A percentile compares a stretch with the other conserved stretches of the same genome.
phyloP scores from a whole-genome alignment of 2,888 invertebrate species.

The Diarsia dahlii region DNA sequence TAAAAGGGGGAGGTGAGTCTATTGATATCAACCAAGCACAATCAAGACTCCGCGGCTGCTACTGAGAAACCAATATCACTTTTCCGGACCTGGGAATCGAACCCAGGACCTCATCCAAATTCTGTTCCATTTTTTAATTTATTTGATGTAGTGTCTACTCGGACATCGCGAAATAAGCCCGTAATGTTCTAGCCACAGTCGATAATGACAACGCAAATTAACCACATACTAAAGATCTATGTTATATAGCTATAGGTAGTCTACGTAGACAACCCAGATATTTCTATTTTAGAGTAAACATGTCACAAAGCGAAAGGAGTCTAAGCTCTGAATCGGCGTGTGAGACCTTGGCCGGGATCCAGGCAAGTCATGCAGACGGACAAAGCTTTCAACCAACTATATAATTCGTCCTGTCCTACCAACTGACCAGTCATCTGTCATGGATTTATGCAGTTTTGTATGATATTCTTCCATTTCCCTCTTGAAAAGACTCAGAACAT shows the following conservation, averaged over 20 bases:
- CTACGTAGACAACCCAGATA: slow-evolving; percentile 20
- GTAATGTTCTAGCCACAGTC: background rate
- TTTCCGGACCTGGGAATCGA: no score
- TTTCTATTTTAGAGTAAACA: slow-evolving; percentile 56
- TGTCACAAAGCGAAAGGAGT: slow-evolving; percentile 83
- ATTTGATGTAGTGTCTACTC: no score
- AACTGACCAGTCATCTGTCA: background rate
- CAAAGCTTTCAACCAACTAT: slow-evolving; percentile 61
- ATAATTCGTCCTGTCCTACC: slow-evolving; percentile 25
- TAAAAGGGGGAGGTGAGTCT: no score
- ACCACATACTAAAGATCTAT: no score
- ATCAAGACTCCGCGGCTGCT: no score
- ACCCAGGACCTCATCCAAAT: no score
- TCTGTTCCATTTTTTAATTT: no score
- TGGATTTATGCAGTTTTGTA: background rate
- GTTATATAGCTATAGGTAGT: no score
- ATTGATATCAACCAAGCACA: no score
- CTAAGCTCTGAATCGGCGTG: slow-evolving; percentile 69
- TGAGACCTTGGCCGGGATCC: slow-evolving; percentile 86
- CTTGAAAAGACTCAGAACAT: background rate
- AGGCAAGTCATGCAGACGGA: slow-evolving; percentile 73
- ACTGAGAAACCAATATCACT: no score
- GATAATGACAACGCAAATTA: background rate
- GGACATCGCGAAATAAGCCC: no score
- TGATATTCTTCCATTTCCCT: background rate